A percentile compares a stretch with the other conserved stretches of the same genome.
These are phyloP conservation scores for Fregata magnificens DNA, from an alignment of 2,113 vertebrate genomes.

Conservation along the genomic window DNA sequence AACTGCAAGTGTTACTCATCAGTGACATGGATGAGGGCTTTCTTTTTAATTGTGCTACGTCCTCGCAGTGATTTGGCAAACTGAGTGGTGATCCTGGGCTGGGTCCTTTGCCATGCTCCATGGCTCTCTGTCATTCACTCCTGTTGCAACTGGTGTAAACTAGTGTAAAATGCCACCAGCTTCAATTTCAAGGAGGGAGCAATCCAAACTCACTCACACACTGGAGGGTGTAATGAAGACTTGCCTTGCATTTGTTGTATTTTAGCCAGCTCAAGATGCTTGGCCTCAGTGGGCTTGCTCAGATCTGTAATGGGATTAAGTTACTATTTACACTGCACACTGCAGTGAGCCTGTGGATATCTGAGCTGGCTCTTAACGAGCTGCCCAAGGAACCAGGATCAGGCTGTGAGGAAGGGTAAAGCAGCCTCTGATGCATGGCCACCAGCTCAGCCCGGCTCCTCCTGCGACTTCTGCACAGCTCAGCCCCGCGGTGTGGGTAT, in stretches of 20 bases:
- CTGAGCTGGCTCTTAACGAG: not conserved
- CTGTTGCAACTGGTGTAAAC: not conserved
- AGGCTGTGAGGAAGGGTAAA: not conserved
- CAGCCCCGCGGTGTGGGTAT: accelerated
- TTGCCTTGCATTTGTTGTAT: not conserved
- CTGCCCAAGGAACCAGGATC: not conserved
- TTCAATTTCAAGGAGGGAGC: not conserved
- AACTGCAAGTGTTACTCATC: not conserved
- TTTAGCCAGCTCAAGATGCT: not conserved
- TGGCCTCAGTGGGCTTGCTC: not conserved
- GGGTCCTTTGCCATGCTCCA: accelerated
- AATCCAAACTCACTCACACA: not conserved
- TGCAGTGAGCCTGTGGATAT: not conserved
- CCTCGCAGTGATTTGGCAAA: not conserved
- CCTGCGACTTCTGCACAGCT: not conserved
- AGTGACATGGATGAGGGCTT: not conserved
- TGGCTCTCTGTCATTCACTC: not conserved
- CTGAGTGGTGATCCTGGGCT: not conserved
- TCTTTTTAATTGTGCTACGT: not conserved
- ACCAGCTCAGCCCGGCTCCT: not conserved
- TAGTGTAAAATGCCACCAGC: not conserved
- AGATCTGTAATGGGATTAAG: not conserved
- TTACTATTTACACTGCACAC: not conserved
- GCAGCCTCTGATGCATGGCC: not conserved
- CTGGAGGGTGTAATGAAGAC: not conserved